Percentiles rank a stretch among this genome's conserved stretches.
Evolutionary conservation across 2,113 vertebrate genomes (phyloP).

Genomic region (Bettongia penicillata): DNA sequence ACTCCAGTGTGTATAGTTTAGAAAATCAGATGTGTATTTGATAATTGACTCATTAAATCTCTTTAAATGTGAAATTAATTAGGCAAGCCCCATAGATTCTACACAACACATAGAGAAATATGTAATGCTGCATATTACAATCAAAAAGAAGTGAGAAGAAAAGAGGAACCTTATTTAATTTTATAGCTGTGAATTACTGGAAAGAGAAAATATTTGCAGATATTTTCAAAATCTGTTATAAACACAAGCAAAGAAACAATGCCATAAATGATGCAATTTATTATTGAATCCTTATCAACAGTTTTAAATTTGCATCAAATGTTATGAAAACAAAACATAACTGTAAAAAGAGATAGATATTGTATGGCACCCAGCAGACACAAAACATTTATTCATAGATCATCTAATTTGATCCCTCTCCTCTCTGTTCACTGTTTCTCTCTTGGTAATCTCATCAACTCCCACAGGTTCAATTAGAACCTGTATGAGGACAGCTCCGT

Average conservation of each 20-base stretch:
- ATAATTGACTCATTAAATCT: slow-evolving; percentile 71
- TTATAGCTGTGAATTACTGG: neutral
- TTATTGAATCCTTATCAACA: neutral
- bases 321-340: neutral
- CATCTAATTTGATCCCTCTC: neutral
- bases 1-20: slow-evolving; percentile 55
- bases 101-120: slow-evolving; percentile 46
- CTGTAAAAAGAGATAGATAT: neutral
- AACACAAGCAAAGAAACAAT: neutral
- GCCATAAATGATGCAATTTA: neutral
- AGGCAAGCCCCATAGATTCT: slow-evolving; percentile 48
- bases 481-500: neutral
- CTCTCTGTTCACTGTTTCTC: neutral
- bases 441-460: neutral
- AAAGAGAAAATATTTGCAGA: neutral
- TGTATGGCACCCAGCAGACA: neutral
- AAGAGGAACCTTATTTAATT: neutral
- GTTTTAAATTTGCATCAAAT: neutral
- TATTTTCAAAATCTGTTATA: neutral
- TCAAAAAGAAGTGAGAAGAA: slow-evolving; percentile 45
- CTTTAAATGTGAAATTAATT: slow-evolving; percentile 76
- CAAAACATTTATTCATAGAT: neutral
- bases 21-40: slow-evolving; percentile 62
- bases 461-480: neutral
- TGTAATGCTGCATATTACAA: neutral